Evolutionary conservation across 2,113 vertebrate genomes (phyloP).

Genomic region (Melanerpes formicivorus): DNA sequence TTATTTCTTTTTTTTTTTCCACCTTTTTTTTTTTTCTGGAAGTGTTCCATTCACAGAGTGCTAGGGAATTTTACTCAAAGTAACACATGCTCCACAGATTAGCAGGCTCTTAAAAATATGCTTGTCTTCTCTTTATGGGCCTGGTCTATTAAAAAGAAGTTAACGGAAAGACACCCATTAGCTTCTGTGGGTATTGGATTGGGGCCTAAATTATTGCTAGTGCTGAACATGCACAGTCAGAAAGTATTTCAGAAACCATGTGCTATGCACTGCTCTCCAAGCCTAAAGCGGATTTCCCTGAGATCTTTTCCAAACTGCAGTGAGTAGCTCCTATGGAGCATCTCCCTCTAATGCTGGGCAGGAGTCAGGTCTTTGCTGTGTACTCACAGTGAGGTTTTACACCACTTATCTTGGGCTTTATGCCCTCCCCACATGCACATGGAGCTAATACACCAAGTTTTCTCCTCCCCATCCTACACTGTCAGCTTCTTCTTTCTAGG

Average conservation of each 20-base stretch:
- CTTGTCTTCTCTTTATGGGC: constrained; percentile 56
- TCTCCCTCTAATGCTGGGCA: constrained; percentile 34
- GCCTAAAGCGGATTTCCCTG: not conserved
- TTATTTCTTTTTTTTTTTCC: no score
- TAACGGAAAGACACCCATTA: constrained; percentile 49
- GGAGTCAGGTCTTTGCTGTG: constrained; percentile 76
- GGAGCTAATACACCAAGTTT: constrained; percentile 55
- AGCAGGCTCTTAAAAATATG: constrained; percentile 54
- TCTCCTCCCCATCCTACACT: constrained; percentile 13
- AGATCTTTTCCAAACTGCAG: constrained; percentile 13
- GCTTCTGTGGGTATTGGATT: constrained; percentile 60
- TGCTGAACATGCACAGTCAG: not conserved
- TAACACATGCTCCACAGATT: constrained; percentile 61
- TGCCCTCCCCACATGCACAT: not conserved
- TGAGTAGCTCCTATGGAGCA: not conserved
- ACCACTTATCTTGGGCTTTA: constrained; percentile 55
- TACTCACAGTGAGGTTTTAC: constrained; percentile 66
- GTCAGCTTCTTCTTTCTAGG: constrained; percentile 70
- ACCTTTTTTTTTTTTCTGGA: not conserved
- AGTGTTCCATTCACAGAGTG: constrained; percentile 26
- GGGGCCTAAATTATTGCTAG: constrained; percentile 60
- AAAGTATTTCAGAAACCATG: constrained; percentile 40
- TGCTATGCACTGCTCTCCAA: not conserved
- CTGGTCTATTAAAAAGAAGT: constrained; percentile 56
- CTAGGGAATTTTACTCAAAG: constrained; percentile 37